A percentile compares a stretch with the other conserved stretches of the same genome.
These are phyloP conservation scores for Gasteruption jaculator DNA, from an alignment of 2,888 invertebrate species.

Conservation along the genomic window DNA sequence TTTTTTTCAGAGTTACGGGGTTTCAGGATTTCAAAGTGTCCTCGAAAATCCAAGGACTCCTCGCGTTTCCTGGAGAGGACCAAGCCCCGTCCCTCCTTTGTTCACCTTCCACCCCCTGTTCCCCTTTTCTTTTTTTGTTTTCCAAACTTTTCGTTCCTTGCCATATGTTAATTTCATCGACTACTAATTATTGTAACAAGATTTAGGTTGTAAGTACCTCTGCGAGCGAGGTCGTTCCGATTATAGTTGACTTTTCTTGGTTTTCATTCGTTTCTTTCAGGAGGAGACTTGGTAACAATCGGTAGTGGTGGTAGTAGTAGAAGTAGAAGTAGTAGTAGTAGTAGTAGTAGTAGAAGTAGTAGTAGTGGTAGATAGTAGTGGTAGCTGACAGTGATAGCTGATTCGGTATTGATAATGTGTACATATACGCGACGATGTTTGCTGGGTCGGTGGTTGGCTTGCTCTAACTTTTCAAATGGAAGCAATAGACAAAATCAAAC, in stretches of 20 bases:
- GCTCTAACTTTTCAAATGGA: constrained; percentile 51
- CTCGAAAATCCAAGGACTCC: too few relatives aligned
- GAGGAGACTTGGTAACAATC: constrained; percentile 47
- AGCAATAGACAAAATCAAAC: too few relatives aligned
- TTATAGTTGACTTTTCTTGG: constrained; percentile 46
- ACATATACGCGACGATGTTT: constrained; percentile 49
- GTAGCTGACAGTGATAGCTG: constrained; percentile 40
- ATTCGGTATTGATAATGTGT: constrained; percentile 49
- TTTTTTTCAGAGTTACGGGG: too few relatives aligned
- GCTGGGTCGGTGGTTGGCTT: constrained; percentile 48
- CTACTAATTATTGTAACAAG: constrained; percentile 28
- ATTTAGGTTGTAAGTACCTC: constrained; percentile 45
- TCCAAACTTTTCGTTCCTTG: too few relatives aligned
- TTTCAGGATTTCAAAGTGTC: too few relatives aligned
- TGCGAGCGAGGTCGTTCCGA: constrained; percentile 49
- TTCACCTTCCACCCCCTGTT: too few relatives aligned
- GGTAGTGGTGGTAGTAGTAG: constrained; percentile 43
- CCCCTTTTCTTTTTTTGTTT: too few relatives aligned
- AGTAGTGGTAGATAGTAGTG: constrained; percentile 44
- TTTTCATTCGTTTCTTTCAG: constrained; percentile 41
- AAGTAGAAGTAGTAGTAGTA: constrained; percentile 40
- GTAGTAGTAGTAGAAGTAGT: constrained; percentile 38
- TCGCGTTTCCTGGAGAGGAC: too few relatives aligned
- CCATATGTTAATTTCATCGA: too few relatives aligned
- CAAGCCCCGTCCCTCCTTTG: too few relatives aligned